Evolutionary conservation across 2,113 vertebrate genomes (phyloP).

Genomic region (Rhinogobius similis): DNA sequence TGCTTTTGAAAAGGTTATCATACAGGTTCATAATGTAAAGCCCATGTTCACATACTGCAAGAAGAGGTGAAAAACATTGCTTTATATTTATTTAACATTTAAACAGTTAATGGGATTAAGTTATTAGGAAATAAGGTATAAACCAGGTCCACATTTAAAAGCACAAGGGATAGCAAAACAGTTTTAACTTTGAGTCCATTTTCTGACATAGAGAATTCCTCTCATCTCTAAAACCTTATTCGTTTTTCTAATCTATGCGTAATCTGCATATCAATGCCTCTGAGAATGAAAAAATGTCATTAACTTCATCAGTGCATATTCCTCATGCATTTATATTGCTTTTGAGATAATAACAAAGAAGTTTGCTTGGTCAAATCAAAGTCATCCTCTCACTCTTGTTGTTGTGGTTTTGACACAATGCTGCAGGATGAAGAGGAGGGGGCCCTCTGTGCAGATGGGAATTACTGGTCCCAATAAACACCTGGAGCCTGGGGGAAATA

Average conservation of each 20-base stretch:
- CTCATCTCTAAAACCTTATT: not conserved
- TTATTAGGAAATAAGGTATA: too few relatives aligned
- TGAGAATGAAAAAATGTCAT: not conserved
- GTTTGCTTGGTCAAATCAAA: slow-evolving; percentile 50
- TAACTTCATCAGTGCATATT: not conserved
- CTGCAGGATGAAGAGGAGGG: slow-evolving; percentile 32
- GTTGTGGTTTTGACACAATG: slow-evolving; percentile 23
- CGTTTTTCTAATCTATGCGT: not conserved
- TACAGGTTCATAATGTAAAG: too few relatives aligned
- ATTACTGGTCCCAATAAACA: slow-evolving; percentile 64
- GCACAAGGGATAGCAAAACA: too few relatives aligned
- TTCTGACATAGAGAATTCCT: not conserved
- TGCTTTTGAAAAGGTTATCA: too few relatives aligned
- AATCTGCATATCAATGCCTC: not conserved
- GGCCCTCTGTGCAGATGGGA: slow-evolving; percentile 60
- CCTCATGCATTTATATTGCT: slow-evolving; percentile 9
- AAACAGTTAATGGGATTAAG: too few relatives aligned
- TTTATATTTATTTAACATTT: too few relatives aligned
- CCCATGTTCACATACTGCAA: too few relatives aligned
- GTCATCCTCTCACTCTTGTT: slow-evolving; percentile 36
- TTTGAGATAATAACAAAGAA: slow-evolving; percentile 22
- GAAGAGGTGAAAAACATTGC: too few relatives aligned
- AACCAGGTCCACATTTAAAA: not conserved
- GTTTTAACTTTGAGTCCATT: too few relatives aligned
- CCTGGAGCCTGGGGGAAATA: slow-evolving; percentile 62